A percentile compares a stretch with the other conserved stretches of the same genome.
phyloP scores from a whole-genome alignment of 2,113 vertebrate genomes.

The Cisticola juncidis region DNA sequence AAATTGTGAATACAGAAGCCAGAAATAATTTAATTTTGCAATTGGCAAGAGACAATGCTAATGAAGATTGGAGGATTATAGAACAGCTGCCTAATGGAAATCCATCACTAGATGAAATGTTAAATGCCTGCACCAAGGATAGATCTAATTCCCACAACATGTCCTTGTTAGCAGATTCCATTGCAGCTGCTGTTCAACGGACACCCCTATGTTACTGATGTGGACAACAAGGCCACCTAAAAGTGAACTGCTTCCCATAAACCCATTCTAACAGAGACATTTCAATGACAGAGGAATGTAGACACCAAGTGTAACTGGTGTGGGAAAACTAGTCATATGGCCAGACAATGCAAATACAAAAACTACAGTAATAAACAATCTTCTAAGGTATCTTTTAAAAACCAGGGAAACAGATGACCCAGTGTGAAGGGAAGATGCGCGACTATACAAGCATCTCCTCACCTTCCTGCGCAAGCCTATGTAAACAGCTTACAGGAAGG shows the following conservation, averaged over 20 bases:
- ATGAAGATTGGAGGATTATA: not conserved
- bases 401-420: not conserved
- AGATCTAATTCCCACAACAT: not conserved
- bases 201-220: not conserved
- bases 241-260: not conserved
- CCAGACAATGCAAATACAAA: not conserved
- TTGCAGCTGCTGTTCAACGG: not conserved
- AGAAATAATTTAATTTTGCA: not conserved
- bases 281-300: not conserved
- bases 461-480: not conserved
- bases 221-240: not conserved
- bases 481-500: not conserved
- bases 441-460: not conserved
- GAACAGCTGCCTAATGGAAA: not conserved
- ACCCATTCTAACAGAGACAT: not conserved
- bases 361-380: not conserved
- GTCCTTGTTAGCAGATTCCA: not conserved
- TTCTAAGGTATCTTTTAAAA: not conserved
- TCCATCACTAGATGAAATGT: not conserved
- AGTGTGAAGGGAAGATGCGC: not conserved
- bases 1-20: not conserved
- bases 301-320: not conserved
- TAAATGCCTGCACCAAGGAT: not conserved
- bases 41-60: not conserved
- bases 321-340: not conserved